Base-by-base conservation (phyloP, 2,797 vertebrate genomes). In the Odontamblyopus lacepedii region DNA sequence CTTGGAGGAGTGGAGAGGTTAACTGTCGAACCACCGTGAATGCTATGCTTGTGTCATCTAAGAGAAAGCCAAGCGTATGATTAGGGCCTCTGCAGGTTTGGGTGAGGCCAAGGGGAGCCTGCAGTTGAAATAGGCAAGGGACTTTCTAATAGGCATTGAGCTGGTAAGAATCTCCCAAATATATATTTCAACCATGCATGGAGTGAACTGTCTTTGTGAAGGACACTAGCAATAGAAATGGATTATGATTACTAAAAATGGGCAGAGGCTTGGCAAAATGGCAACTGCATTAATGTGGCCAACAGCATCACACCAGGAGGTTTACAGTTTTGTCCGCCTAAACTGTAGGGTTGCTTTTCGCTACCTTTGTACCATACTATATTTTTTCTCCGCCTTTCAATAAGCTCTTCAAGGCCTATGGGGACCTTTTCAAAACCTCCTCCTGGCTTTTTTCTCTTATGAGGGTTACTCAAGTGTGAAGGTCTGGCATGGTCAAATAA, bases 211-310 rank as follows among this genome's bases (percentile, higher is more conserved):
- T 87, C 85, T 89, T 86, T 80, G 82, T 81, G 78, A 88, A 91
- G 89, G 82, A 89, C 86, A 90, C 88, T 82, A 84, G 87, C 89
- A 78, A 87, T 91, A 88, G 88, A 91, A 93, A 92, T 92, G 84
- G 89, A 92, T 93, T 91, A 89, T 86, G 83, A 90, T 91, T 89
- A 85, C 87, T 83, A 89, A 89, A 85, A 74, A 88, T 81, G 83
- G 86, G 88, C 84, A 72, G 76, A 64, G 78, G 83, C 68, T 81
- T 90, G 81, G 80, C 66, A 67, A 74, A 41, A 32, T 78, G 75
- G 70, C 79, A 77, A 71, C 67, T 82, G 76, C 74, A 76, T 89
- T 87, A 86, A 88, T 79, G 71, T 75, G 77, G 76, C 59, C 70
- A 83, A 76, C 65, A 83, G 77, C 65, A 71, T 59, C 70, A 13